phyloP scores from a whole-genome alignment of 1,140 invertebrate species.

The Musca vetustissima region DNA sequence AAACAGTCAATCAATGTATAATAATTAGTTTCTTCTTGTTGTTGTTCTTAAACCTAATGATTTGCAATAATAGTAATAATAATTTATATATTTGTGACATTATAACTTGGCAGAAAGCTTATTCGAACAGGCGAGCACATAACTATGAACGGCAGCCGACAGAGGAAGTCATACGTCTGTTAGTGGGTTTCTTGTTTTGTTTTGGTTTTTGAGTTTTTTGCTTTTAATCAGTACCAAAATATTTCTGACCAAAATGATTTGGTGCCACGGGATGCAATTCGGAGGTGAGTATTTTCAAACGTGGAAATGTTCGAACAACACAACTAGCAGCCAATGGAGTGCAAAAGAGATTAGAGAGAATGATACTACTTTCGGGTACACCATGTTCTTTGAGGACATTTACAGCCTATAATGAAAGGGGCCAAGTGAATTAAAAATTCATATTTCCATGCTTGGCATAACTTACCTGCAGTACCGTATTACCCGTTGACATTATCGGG shows the following conservation, averaged over 20 bases:
- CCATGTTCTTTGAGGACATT: constrained; percentile 91
- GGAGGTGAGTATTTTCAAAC: constrained; percentile 92
- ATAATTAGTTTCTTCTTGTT: too few species aligned
- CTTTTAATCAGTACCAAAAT: constrained; percentile 93
- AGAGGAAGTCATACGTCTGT: too few species aligned
- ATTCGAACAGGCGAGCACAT: too few species aligned
- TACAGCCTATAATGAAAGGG: constrained; percentile 81
- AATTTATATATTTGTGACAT: too few species aligned
- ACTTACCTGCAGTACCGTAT: constrained; percentile 75
- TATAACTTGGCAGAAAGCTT: too few species aligned
- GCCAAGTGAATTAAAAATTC: not conserved
- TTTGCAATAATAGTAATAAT: too few species aligned
- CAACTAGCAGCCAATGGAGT: constrained; percentile 88
- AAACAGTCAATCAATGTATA: too few species aligned
- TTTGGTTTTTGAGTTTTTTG: too few species aligned
- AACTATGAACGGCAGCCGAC: too few species aligned
- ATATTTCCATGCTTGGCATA: not conserved
- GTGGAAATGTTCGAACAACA: constrained; percentile 85
- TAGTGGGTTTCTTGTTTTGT: too few species aligned
- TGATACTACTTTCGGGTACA: constrained; percentile 91
- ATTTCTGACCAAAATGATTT: constrained; percentile 97
- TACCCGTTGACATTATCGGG: constrained; percentile 97
- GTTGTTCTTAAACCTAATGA: too few species aligned
- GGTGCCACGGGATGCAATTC: constrained; percentile 94
- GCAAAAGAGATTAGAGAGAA: constrained; percentile 94